phyloP scores from a whole-genome alignment of 2,797 vertebrate genomes.

The Tolypeutes matacus region DNA sequence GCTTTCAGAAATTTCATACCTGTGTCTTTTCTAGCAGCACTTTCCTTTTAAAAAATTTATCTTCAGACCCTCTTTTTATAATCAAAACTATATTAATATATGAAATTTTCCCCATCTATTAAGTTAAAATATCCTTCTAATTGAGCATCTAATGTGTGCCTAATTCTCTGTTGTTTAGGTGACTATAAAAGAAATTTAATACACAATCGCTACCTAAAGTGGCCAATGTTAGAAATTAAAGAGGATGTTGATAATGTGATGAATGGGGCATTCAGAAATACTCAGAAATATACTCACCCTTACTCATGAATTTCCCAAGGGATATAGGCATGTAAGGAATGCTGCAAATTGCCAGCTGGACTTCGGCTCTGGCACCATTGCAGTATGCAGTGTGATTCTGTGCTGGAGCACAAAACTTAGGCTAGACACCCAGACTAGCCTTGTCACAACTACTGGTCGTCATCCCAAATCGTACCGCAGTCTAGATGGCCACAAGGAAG shows the following conservation, averaged over 20 bases:
- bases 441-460: not conserved
- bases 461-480: not conserved
- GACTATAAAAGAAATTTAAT: conserved; percentile 1
- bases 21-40: not conserved
- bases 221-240: not conserved
- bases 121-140: not conserved
- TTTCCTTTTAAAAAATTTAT: conserved; percentile 21
- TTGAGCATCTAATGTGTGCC: not conserved
- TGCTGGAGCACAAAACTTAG: not conserved
- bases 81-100: not conserved
- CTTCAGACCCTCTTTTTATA: not conserved
- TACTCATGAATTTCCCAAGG: not conserved
- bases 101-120: not conserved
- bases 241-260: not conserved
- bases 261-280: not conserved
- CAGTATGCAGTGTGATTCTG: not conserved
- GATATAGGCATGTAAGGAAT: not conserved
- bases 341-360: not conserved
- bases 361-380: not conserved
- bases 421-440: not conserved
- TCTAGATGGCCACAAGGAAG: not conserved
- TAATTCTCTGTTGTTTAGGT: not conserved
- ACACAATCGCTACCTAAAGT: not conserved
- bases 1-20: not conserved
- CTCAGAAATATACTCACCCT: not conserved